Evolutionary conservation across 2,888 invertebrate genomes (phyloP).

Genomic region (Orthosia gracilis): DNA sequence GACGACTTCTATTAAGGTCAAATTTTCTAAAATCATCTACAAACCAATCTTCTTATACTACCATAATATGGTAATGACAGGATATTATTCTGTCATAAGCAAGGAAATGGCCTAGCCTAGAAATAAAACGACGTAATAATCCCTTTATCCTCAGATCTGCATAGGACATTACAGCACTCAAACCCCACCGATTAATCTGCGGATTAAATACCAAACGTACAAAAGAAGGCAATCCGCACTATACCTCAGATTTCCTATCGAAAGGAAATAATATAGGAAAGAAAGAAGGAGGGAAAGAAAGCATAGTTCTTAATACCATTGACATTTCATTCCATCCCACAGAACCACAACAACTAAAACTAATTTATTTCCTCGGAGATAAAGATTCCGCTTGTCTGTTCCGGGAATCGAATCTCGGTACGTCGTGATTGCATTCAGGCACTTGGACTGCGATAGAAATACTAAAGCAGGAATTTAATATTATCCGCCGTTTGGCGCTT

Average conservation of each 20-base stretch:
- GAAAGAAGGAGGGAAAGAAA: conserved; percentile 26
- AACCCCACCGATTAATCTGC: conserved; percentile 20
- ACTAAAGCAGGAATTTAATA: conserved; percentile 65
- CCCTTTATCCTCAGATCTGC: conserved; percentile 19
- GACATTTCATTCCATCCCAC: conserved; percentile 62
- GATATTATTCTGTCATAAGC: neutral
- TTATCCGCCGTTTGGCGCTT: conserved; percentile 57
- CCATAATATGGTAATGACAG: no score
- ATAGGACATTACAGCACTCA: conserved; percentile 14
- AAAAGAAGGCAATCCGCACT: conserved; percentile 39
- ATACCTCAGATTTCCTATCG: conserved; percentile 13
- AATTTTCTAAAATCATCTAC: neutral
- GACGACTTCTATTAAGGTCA: neutral
- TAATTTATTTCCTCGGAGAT: conserved; percentile 66
- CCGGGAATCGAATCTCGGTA: conserved; percentile 66
- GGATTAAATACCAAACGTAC: conserved; percentile 31
- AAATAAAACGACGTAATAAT: conserved; percentile 12
- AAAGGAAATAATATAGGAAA: conserved; percentile 36
- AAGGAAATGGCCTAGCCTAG: neutral
- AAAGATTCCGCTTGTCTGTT: conserved; percentile 65
- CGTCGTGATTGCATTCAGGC: conserved; percentile 66
- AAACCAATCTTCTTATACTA: neutral
- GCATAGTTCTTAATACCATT: conserved; percentile 63
- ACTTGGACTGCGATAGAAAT: conserved; percentile 58
- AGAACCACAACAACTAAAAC: conserved; percentile 66